Conservation (phyloP, 1,140 invertebrate genomes). For the Listronotus bonariensis region DNA sequence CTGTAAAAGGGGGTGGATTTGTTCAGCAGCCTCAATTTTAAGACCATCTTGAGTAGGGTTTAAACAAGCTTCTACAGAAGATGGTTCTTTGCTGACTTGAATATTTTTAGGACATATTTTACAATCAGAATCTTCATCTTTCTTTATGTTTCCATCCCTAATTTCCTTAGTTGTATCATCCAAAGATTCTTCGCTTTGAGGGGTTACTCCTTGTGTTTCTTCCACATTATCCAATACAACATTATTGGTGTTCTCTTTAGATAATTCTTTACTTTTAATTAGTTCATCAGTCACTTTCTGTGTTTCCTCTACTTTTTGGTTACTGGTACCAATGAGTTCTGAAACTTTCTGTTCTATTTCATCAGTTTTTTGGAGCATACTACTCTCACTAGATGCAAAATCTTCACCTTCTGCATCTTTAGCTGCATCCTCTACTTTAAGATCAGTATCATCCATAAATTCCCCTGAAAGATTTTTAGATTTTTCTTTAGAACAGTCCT, state of each 20-base stretch:
- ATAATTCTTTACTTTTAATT: no score
- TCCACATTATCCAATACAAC: no score
- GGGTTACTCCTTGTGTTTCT: neutral
- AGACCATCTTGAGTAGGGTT: no score
- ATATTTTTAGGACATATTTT: neutral
- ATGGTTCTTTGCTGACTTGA: no score
- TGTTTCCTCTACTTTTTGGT: no score
- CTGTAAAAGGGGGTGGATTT: no score
- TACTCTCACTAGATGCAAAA: neutral
- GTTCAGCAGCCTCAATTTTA: no score
- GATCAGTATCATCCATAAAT: neutral
- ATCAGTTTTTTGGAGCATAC: neutral
- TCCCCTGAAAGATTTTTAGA: neutral
- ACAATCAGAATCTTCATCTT: neutral
- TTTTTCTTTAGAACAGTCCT: neutral
- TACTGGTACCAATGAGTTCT: neutral
- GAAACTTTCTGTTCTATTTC: neutral
- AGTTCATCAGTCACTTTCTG: no score
- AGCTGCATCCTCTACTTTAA: neutral
- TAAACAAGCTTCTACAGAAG: no score
- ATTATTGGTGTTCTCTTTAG: no score
- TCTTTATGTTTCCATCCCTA: neutral
- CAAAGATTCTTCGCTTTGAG: neutral
- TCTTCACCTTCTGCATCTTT: neutral
- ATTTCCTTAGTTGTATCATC: neutral